phyloP scores from a whole-genome alignment of 1,140 invertebrate genomes.

The Chelonus insularis region DNA sequence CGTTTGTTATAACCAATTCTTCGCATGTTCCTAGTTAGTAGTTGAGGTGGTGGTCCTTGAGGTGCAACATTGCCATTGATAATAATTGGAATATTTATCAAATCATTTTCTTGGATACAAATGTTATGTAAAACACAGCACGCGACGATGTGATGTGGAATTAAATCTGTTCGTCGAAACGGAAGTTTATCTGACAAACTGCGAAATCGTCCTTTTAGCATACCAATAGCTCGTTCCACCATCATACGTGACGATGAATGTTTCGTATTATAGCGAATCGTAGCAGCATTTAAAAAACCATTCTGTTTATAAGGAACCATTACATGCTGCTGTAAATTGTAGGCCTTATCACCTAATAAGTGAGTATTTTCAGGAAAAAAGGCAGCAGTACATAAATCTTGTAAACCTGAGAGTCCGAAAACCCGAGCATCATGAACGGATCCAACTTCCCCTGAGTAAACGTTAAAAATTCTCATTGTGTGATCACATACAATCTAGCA shows the following conservation, averaged over 20 bases:
- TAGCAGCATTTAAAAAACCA: conserved; percentile 26
- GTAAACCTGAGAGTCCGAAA: conserved; percentile 30
- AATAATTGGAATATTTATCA: conserved; percentile 9
- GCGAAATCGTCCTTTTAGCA: conserved; percentile 19
- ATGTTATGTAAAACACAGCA: too few species aligned
- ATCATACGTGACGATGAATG: conserved; percentile 8
- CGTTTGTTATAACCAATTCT: too few species aligned
- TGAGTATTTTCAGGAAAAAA: conserved; percentile 34
- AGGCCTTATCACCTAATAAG: conserved; percentile 35
- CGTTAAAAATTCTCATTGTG: conserved; percentile 7
- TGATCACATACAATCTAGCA: too few species aligned
- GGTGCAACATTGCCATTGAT: too few species aligned
- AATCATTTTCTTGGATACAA: conserved; percentile 25
- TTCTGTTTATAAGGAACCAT: conserved; percentile 36
- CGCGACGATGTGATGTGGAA: conserved; percentile 17
- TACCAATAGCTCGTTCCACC: conserved; percentile 13
- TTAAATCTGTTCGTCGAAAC: conserved; percentile 16
- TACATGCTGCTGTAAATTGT: conserved; percentile 29
- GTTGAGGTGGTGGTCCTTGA: too few species aligned
- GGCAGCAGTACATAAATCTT: conserved; percentile 22
- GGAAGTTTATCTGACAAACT: conserved; percentile 20
- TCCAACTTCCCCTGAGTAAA: conserved; percentile 30
- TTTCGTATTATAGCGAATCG: not conserved
- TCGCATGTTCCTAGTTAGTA: too few species aligned
- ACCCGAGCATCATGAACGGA: conserved; percentile 37